A percentile compares a stretch with the other conserved stretches of the same genome.
These are phyloP conservation scores for Struthidea cinerea DNA, from an alignment of 2,113 vertebrate genomes.

Conservation along the genomic window DNA sequence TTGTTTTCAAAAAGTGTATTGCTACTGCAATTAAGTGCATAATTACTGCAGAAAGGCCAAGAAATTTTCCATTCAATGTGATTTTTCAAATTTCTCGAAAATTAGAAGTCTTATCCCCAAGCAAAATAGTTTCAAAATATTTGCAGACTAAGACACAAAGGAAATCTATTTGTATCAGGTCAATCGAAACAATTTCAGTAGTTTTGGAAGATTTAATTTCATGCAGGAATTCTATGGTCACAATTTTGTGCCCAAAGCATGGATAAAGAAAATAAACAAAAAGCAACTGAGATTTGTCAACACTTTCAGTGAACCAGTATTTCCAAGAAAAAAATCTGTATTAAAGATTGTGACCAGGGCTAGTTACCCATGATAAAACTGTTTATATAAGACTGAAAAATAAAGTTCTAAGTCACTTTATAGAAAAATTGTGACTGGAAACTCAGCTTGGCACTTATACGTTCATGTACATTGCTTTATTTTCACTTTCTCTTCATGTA, in stretches of 20 bases:
- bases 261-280: neutral
- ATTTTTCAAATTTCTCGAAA: neutral
- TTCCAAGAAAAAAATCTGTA: neutral
- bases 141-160: neutral
- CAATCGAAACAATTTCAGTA: neutral
- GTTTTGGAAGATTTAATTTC: neutral
- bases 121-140: neutral
- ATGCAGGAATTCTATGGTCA: neutral
- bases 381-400: neutral
- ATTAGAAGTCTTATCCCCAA: neutral
- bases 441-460: neutral
- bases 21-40: neutral
- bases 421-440: neutral
- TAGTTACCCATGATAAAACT: neutral
- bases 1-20: neutral
- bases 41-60: neutral
- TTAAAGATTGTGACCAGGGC: neutral
- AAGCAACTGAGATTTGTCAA: accelerated
- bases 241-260: neutral
- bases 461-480: neutral
- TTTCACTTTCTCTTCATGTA: neutral
- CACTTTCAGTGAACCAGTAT: neutral
- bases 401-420: neutral
- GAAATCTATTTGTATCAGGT: neutral
- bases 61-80: neutral